These are phyloP conservation scores for Bettongia penicillata DNA, from an alignment of 2,113 vertebrate genomes.

Conservation along the genomic window DNA sequence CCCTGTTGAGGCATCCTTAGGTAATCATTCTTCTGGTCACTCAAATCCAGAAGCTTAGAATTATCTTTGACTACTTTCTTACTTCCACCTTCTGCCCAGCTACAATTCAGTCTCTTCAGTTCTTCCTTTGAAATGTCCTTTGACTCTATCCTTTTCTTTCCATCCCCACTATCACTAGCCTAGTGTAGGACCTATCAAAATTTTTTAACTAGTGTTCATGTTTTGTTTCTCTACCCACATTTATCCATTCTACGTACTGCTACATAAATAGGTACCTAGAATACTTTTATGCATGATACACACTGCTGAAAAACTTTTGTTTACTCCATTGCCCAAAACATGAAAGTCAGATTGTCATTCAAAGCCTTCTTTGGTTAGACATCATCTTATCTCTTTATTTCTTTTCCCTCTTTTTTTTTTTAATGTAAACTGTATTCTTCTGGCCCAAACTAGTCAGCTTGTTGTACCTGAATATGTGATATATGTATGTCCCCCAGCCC, in stretches of 20 bases:
- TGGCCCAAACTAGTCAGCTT: background rate
- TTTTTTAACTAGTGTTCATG: background rate
- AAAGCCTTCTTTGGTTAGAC: background rate
- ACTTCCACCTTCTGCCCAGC: background rate
- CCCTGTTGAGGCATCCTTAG: background rate
- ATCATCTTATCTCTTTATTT: background rate
- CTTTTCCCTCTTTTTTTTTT: background rate
- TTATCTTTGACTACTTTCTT: background rate
- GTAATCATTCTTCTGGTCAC: background rate
- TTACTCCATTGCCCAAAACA: background rate
- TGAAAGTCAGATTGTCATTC: background rate
- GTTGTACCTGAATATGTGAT: background rate
- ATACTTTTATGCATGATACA: background rate
- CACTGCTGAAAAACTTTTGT: background rate
- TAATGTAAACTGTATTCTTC: background rate
- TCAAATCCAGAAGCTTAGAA: background rate
- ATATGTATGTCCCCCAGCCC: background rate
- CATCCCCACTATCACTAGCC: background rate
- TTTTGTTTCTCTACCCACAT: background rate
- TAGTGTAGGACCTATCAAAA: background rate
- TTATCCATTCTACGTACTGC: background rate
- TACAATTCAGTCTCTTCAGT: background rate
- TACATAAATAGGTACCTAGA: background rate
- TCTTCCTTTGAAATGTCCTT: background rate
- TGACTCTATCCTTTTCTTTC: background rate